These are phyloP conservation scores for Synanthedon myopaeformis DNA, from an alignment of 2,888 invertebrate genomes.

Conservation along the genomic window DNA sequence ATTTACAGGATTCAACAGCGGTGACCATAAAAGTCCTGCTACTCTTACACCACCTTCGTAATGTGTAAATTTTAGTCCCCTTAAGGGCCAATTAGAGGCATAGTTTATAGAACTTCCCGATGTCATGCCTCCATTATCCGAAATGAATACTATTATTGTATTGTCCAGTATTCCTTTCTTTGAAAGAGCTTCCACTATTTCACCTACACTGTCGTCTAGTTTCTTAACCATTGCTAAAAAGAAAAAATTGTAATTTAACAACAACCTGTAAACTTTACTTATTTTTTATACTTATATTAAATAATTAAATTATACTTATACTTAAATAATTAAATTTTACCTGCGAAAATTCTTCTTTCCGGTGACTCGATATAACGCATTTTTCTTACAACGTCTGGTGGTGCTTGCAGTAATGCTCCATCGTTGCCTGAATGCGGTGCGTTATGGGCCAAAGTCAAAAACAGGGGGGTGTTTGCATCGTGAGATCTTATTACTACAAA, in stretches of 20 bases:
- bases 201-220: conserved; percentile 87
- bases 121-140: conserved; percentile 90
- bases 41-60: conserved; percentile 89
- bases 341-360: conserved; percentile 78
- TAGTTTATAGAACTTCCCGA: conserved; percentile 77
- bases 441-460: conserved; percentile 82
- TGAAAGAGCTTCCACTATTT: conserved; percentile 76
- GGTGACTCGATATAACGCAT: conserved; percentile 78
- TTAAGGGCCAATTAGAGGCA: conserved; percentile 83
- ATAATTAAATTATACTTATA: conserved; percentile 42
- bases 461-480: conserved; percentile 74
- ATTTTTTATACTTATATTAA: neutral
- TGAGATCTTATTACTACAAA: conserved; percentile 70
- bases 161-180: conserved; percentile 79
- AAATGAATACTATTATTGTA: conserved; percentile 85
- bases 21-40: conserved; percentile 77
- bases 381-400: conserved; percentile 74
- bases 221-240: conserved; percentile 84
- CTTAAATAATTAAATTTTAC: conserved; percentile 42
- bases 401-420: conserved; percentile 79
- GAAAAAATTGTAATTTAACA: neutral
- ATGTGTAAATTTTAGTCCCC: conserved; percentile 80
- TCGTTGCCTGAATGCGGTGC: conserved; percentile 84
- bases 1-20: conserved; percentile 39
- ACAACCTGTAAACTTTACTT: neutral